These are phyloP conservation scores for Parasteatoda tepidariorum DNA, from an alignment of 1,140 invertebrate species.

Conservation along the genomic window DNA sequence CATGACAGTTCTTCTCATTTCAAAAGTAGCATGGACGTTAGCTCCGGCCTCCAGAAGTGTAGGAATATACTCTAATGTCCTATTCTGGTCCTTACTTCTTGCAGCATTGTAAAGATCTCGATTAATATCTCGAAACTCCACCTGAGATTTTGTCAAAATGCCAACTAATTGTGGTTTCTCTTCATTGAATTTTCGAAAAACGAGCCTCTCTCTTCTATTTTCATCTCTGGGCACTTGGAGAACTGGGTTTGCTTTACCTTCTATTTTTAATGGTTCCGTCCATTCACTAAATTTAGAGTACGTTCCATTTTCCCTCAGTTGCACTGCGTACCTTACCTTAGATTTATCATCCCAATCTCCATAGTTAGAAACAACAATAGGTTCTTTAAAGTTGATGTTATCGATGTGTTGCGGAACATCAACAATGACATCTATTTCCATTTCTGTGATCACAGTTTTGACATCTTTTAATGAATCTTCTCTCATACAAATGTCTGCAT, in stretches of 20 bases:
- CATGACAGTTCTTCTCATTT: neutral
- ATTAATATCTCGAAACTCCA: conserved; percentile 14
- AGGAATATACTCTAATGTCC: neutral
- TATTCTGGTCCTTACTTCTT: neutral
- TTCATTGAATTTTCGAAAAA: conserved; percentile 6
- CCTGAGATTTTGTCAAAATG: neutral
- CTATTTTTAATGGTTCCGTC: neutral
- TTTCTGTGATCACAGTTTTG: neutral
- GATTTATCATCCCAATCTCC: neutral
- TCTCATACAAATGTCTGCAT: neutral
- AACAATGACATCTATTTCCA: too few relatives aligned
- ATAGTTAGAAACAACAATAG: neutral
- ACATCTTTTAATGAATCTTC: neutral
- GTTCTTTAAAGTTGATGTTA: neutral
- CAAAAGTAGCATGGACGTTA: neutral
- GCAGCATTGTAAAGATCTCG: conserved; percentile 7
- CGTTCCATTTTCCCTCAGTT: neutral
- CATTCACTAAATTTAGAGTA: neutral
- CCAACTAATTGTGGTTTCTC: conserved; percentile 5
- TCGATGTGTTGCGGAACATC: neutral
- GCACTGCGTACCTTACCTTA: conserved; percentile 5
- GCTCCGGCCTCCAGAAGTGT: neutral
- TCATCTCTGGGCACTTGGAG: neutral
- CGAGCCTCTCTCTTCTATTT: neutral
- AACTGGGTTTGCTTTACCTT: conserved; percentile 5